Conservation (phyloP, 2,888 invertebrate genomes). For the Pocota personata region DNA sequence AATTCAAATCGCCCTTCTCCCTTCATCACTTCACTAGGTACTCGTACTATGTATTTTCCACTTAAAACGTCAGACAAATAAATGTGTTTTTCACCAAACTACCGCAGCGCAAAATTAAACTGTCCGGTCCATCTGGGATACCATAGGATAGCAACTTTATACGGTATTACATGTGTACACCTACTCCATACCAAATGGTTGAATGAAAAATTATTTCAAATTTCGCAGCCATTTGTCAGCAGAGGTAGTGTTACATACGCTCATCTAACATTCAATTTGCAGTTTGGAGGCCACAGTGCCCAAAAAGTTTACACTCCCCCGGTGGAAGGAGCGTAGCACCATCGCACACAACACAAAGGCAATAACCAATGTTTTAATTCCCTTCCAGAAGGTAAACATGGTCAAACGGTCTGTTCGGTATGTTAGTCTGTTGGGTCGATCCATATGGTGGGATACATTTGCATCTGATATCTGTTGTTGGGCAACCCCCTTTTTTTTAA, state of each 20-base stretch:
- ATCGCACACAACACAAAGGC: conserved; percentile 26
- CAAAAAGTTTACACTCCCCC: not conserved
- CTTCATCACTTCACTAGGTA: not conserved
- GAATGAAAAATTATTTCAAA: conserved; percentile 55
- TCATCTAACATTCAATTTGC: conserved; percentile 21
- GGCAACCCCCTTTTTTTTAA: conserved; percentile 5
- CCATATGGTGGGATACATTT: not conserved
- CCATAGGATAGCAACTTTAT: not conserved
- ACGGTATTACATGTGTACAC: not conserved
- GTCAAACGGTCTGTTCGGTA: conserved; percentile 31
- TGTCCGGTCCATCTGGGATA: conserved; percentile 27
- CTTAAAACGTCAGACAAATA: conserved; percentile 64
- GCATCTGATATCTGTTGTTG: conserved; percentile 14
- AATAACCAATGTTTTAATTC: conserved; percentile 69
- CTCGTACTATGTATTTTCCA: conserved; percentile 22
- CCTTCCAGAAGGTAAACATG: conserved; percentile 58
- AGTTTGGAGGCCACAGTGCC: conserved; percentile 47
- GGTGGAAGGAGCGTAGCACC: not conserved
- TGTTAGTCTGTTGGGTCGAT: not conserved
- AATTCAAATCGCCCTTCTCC: conserved; percentile 1
- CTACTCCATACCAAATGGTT: not conserved
- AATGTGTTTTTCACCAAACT: conserved; percentile 53
- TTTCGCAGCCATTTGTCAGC: conserved; percentile 44
- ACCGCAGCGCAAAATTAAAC: conserved; percentile 56
- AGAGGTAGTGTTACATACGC: not conserved